phyloP scores from a whole-genome alignment of 1,140 invertebrate genomes.

The Macrocentrus cingulum region DNA sequence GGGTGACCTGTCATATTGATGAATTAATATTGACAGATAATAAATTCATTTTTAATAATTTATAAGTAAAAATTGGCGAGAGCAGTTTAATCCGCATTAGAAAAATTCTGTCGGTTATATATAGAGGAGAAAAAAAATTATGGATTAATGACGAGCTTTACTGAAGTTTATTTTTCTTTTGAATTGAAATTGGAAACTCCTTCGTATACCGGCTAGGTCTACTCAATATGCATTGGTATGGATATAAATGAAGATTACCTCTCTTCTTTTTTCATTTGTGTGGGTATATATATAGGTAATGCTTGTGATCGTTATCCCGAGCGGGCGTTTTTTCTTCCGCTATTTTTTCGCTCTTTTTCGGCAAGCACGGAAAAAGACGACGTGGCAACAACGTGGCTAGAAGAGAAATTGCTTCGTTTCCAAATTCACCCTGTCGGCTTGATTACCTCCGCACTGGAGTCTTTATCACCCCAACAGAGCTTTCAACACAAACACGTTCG shows the following conservation, averaged over 20 bases:
- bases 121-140: neutral
- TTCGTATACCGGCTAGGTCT: neutral
- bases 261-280: slow-evolving; percentile 14
- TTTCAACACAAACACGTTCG: too few relatives aligned
- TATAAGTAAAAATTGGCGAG: too few relatives aligned
- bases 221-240: neutral
- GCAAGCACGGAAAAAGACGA: slow-evolving; percentile 16
- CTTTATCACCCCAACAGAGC: slow-evolving; percentile 6
- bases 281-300: neutral
- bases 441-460: slow-evolving; percentile 35
- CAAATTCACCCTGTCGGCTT: slow-evolving; percentile 43
- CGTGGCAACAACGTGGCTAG: slow-evolving; percentile 41
- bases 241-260: slow-evolving; percentile 15
- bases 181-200: neutral
- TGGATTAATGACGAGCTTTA: too few relatives aligned
- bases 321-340: slow-evolving; percentile 9
- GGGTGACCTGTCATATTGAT: neutral
- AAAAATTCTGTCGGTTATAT: neutral
- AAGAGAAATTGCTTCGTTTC: slow-evolving; percentile 49
- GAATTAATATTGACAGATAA: neutral
- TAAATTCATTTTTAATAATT: neutral
- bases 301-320: slow-evolving; percentile 17
- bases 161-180: too few relatives aligned
- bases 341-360: slow-evolving; percentile 8
- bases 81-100: too few relatives aligned